Percentiles rank a stretch among this genome's conserved stretches.
These are phyloP conservation scores for Nothura maculosa DNA, from an alignment of 2,797 vertebrate genomes.

Conservation along the genomic window DNA sequence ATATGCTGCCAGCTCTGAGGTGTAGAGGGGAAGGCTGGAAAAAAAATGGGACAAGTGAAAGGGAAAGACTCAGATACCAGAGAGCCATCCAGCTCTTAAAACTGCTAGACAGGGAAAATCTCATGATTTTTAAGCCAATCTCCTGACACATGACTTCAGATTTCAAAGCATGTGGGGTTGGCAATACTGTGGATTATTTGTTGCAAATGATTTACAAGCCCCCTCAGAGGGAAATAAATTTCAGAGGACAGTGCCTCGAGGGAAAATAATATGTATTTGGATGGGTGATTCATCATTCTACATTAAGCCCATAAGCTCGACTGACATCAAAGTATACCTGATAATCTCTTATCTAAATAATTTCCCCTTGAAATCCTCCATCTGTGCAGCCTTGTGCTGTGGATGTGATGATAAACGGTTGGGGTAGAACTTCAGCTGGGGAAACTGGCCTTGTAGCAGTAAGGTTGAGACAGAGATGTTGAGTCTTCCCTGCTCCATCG, in stretches of 20 bases:
- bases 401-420: neutral
- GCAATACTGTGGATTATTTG: conserved; percentile 37
- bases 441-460: neutral
- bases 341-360: conserved; percentile 70
- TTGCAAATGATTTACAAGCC: conserved; percentile 53
- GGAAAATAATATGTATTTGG: conserved; percentile 51
- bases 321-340: conserved; percentile 47
- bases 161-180: neutral
- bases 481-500: neutral
- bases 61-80: neutral
- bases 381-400: conserved; percentile 38
- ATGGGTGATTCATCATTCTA: conserved; percentile 61
- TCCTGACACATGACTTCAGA: neutral
- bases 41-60: neutral
- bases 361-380: conserved; percentile 61
- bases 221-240: conserved; percentile 61
- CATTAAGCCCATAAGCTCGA: conserved; percentile 53
- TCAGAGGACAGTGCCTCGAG: conserved; percentile 47
- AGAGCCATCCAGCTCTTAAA: neutral
- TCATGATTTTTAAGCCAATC: neutral
- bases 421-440: neutral
- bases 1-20: neutral
- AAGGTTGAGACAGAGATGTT: neutral
- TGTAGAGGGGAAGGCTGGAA: neutral
- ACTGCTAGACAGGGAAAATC: neutral